Evolutionary conservation across 1,140 invertebrate genomes (phyloP), one percentile per base, ranked within the genome.

Genomic region (Drosophila tani): DNA sequence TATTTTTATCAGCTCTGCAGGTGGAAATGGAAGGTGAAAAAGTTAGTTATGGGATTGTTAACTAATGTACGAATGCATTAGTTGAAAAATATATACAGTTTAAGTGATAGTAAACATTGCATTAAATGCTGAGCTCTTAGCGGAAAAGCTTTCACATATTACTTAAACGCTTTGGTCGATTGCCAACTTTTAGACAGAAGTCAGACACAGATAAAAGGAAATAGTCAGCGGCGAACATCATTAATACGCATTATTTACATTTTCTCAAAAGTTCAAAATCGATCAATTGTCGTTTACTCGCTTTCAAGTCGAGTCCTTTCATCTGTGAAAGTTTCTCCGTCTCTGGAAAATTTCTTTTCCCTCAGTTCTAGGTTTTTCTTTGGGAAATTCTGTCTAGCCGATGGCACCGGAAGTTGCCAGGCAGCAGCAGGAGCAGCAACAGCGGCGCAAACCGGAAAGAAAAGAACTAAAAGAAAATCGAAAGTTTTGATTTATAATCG

Each of bases 401-500:
- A 47, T 66, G 66, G 80, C 82, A 56, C 32, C 59, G 78, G 45
- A 85, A 85, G 56, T 85, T 81, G 64, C 29, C 47, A 57, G 60
- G 43, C 45, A 78, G 75, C 77, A 62, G 62, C 29, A 43, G 67
- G 19, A 41, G 21, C 14, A 40, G 38, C 38, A 5, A 5, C 27
- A 32, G 29, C 29, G 29, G 29, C 29, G 27, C 40, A 47, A 80
- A 46, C 62, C 50, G 78, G 56, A 64, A 62, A 57, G 32, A 57
- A 71, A 58, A 46, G 29, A 62, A 47, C 21, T 49, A 35, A 70
- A 66, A 70, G 73, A 87, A 87, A 82, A 77, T 83, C 66, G 71
- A 88, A 87, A 83, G 84, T 87, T 87, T 83, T 87, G 76, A 88
- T 82, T 83, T 87, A 80, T 80, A 87, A 80, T 70, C 82, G 82